These are phyloP conservation scores for Epistrophella euchroma DNA, from an alignment of 2,888 invertebrate species.

Conservation along the genomic window DNA sequence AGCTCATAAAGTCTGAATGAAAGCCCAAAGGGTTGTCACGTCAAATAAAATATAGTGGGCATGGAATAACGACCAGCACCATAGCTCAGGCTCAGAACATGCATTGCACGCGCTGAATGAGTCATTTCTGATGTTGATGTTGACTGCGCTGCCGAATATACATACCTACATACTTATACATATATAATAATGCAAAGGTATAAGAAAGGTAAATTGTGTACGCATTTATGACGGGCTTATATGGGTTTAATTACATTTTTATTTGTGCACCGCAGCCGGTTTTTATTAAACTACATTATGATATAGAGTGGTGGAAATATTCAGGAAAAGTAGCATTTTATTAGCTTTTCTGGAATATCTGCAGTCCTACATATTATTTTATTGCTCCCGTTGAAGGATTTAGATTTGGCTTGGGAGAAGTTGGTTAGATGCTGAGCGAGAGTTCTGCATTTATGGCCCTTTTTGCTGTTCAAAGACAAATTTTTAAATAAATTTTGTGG, in stretches of 20 bases:
- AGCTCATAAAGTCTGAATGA: conserved; percentile 53
- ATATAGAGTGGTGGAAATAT: conserved; percentile 41
- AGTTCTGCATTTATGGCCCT: neutral
- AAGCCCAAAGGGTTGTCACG: conserved; percentile 62
- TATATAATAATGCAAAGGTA: conserved; percentile 18
- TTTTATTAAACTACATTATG: conserved; percentile 22
- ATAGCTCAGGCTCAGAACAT: conserved; percentile 23
- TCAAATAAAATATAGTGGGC: conserved; percentile 46
- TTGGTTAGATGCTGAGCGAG: neutral
- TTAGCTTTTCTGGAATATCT: conserved; percentile 13
- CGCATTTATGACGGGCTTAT: conserved; percentile 68
- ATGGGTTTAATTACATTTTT: conserved; percentile 63
- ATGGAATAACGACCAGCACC: conserved; percentile 18
- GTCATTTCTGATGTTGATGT: conserved; percentile 43
- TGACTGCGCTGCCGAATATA: conserved; percentile 24
- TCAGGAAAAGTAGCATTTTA: conserved; percentile 57
- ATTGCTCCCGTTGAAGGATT: conserved; percentile 13
- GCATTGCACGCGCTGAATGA: conserved; percentile 60
- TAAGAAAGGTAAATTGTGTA: conserved; percentile 25
- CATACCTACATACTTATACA: too few relatives aligned
- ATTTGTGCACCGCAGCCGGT: conserved; percentile 57
- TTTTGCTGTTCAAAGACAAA: neutral
- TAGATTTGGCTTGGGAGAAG: neutral
- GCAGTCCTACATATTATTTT: neutral
- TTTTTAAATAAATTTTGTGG: neutral